These are phyloP conservation scores for Notarius quadriscutis DNA, from an alignment of 2,113 vertebrate genomes.

Conservation along the genomic window DNA sequence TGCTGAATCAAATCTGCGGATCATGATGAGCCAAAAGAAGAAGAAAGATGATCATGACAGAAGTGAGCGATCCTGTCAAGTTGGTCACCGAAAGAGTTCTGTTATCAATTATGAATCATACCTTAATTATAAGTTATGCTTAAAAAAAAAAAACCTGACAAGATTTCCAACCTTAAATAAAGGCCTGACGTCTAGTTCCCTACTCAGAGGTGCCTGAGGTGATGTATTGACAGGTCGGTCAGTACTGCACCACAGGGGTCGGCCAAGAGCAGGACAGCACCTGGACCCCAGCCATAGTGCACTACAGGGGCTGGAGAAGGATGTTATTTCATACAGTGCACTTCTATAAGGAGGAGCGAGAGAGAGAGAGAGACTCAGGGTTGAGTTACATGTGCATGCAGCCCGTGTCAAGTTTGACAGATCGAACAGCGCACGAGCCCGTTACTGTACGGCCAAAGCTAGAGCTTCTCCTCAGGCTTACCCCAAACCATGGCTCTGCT, in stretches of 20 bases:
- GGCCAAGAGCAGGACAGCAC: slow-evolving; percentile 1
- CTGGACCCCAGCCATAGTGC: background rate
- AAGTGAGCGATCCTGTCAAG: no score
- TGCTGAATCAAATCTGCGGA: no score
- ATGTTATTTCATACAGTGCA: background rate
- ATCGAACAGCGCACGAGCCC: background rate
- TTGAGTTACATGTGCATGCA: background rate
- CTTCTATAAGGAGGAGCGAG: background rate
- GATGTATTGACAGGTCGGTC: background rate
- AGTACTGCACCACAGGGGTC: slow-evolving; percentile 7
- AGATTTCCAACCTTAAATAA: background rate
- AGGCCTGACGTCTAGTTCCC: background rate
- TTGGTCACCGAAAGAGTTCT: background rate
- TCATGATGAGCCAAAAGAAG: no score
- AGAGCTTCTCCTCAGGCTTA: slow-evolving; percentile 55
- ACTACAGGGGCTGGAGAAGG: background rate
- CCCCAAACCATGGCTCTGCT: slow-evolving; percentile 72
- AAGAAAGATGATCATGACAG: background rate
- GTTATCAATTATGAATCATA: background rate
- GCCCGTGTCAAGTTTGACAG: background rate
- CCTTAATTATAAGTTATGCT: background rate
- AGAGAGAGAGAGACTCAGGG: background rate
- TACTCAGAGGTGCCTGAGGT: background rate
- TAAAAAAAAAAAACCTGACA: background rate
- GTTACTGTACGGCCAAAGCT: slow-evolving; percentile 33